Conservation (phyloP, 2,888 invertebrate species). For the Callinectes sapidus region DNA sequence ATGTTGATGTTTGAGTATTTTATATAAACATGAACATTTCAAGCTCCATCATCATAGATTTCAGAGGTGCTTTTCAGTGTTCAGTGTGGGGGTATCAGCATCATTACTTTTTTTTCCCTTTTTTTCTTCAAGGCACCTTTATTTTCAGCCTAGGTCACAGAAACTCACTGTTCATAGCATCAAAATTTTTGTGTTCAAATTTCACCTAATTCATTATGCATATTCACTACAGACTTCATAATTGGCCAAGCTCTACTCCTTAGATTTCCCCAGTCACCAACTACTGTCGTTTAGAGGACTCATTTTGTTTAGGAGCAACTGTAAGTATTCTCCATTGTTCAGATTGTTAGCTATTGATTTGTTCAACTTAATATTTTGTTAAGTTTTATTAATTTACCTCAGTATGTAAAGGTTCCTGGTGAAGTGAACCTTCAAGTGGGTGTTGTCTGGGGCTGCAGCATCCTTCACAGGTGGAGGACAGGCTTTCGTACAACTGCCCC, state of each 20-base stretch:
- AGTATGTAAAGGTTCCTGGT: slow-evolving; percentile 61
- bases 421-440: slow-evolving; percentile 52
- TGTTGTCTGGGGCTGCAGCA: slow-evolving; percentile 60
- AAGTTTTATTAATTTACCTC: slow-evolving; percentile 28
- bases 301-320: slow-evolving; percentile 51
- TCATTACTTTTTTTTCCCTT: neutral
- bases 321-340: slow-evolving; percentile 62
- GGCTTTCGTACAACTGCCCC: slow-evolving; percentile 52
- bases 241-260: slow-evolving; percentile 56
- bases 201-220: slow-evolving; percentile 66
- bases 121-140: slow-evolving; percentile 60
- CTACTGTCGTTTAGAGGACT: slow-evolving; percentile 56
- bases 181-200: slow-evolving; percentile 59
- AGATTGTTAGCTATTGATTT: slow-evolving; percentile 43
- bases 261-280: slow-evolving; percentile 64
- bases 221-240: slow-evolving; percentile 65
- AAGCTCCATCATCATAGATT: slow-evolving; percentile 62
- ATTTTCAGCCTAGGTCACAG: slow-evolving; percentile 65
- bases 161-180: slow-evolving; percentile 51
- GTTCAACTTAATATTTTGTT: slow-evolving; percentile 24
- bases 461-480: slow-evolving; percentile 57
- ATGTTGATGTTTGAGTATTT: slow-evolving; percentile 62
- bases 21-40: slow-evolving; percentile 58
- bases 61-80: slow-evolving; percentile 65
- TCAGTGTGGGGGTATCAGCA: slow-evolving; percentile 48